Base-by-base conservation (phyloP, 2,113 vertebrate species). In the Diphyllodes magnificus region DNA sequence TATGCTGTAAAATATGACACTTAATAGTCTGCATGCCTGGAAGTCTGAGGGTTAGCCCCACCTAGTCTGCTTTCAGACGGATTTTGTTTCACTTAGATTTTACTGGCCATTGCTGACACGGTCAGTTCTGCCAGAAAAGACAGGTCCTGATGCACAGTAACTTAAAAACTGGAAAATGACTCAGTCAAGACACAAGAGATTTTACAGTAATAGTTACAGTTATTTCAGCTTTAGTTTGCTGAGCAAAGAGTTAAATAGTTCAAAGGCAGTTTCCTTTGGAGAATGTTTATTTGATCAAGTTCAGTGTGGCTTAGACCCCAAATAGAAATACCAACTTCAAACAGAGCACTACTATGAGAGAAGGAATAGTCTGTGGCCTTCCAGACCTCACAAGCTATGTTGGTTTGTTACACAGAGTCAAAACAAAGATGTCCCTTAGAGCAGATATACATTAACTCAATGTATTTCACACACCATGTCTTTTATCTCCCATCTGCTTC, bases 261-360 rank as follows among this genome's bases (percentile, higher is more conserved):
- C 76, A 95, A 95, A 94, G 76, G 40, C 72, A 56, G 68, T 90
- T 94, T 90, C 61, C 82, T 88, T 86, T 65, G 57, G 82, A 75
- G 65, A 93, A 91, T 93, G 92, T 93, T 96, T 96, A 86, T 96
- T 92, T 96, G 82, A 88, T 92, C 25, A 71, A 95, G 86, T 90
- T 88, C 94, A 83, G 47, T 86, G 89, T 90, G 90, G 93, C 61
- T 90, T 93, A 86, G 92, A 96, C 91, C 88, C 95, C 90, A 86
- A 82, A 94, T 7, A 94, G 66, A 96, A 95, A 93, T 45, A 86
- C 69, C 75, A 86, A 35, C 81, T 92, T 96, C 82, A 95, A 93
- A 96, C 90, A 96, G 93, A 96, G 82, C 64, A 24, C 60, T 86
- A 56, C 85, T 94, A 53, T 95, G 94, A 94, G 77, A 64, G 87